These are phyloP conservation scores for Drosophila paulistorum DNA, from an alignment of 1,140 invertebrate genomes.

Conservation along the genomic window DNA sequence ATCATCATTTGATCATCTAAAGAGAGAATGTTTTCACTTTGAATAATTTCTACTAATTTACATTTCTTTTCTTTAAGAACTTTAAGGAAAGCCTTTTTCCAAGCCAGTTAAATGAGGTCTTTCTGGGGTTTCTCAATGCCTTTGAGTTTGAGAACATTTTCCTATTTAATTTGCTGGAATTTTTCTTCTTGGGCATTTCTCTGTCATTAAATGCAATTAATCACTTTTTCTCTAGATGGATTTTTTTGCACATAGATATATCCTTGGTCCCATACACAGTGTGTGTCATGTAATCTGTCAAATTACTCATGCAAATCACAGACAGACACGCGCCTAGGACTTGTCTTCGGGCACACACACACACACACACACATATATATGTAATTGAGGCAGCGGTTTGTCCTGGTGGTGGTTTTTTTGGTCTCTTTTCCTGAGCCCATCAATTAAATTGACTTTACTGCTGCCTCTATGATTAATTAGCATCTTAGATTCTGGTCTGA, in stretches of 20 bases:
- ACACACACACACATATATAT: constrained; percentile 36
- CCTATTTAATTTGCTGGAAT: constrained; percentile 5
- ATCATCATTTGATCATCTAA: too few species aligned
- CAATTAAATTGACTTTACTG: constrained; percentile 76
- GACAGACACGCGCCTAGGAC: constrained; percentile 20
- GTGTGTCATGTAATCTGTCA: constrained; percentile 70
- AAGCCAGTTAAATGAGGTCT: not conserved
- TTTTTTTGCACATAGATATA: constrained; percentile 18
- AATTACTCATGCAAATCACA: constrained; percentile 78
- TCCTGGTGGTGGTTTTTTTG: constrained; percentile 47
- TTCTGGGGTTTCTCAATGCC: not conserved
- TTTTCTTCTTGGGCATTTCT: constrained; percentile 36
- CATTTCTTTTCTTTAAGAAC: not conserved
- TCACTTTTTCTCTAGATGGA: constrained; percentile 34
- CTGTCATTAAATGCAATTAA: constrained; percentile 62
- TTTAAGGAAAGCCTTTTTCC: not conserved
- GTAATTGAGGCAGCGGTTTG: constrained; percentile 66
- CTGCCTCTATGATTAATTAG: constrained; percentile 71
- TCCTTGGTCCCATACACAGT: not conserved
- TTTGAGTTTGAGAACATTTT: not conserved
- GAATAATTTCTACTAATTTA: too few species aligned
- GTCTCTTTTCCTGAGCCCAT: constrained; percentile 46
- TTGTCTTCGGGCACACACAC: constrained; percentile 10
- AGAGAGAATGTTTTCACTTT: too few species aligned
- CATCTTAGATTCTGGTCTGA: constrained; percentile 58